Evolutionary conservation across 2,113 vertebrate genomes (phyloP).

Genomic region (Pterocles orientalis): DNA sequence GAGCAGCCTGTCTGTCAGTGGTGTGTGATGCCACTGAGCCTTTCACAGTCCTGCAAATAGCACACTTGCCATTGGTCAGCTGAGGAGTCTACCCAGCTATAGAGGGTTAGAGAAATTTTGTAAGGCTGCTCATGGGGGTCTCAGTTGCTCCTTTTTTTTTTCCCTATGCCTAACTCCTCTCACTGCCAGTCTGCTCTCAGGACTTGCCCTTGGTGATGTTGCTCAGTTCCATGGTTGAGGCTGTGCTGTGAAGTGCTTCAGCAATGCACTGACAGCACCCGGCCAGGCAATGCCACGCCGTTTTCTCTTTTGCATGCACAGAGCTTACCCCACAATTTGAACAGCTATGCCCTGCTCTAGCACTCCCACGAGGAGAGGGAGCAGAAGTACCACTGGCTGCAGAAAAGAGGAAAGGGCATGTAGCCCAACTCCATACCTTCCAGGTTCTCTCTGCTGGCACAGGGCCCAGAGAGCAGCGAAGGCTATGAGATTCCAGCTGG

Average conservation of each 20-base stretch:
- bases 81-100: not conserved
- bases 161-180: not conserved
- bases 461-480: not conserved
- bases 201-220: not conserved
- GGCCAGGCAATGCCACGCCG: not conserved
- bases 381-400: not conserved
- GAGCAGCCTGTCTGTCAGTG: not conserved
- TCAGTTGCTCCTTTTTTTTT: not conserved
- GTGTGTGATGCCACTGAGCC: not conserved
- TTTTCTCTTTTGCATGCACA: not conserved
- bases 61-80: not conserved
- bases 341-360: not conserved
- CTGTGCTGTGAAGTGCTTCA: not conserved
- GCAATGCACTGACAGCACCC: not conserved
- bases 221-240: accelerated
- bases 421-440: not conserved
- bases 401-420: not conserved
- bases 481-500: not conserved
- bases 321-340: not conserved
- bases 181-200: not conserved
- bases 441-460: not conserved
- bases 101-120: not conserved
- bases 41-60: not conserved
- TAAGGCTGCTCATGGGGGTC: not conserved
- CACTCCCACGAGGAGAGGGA: not conserved